A percentile compares a stretch with the other conserved stretches of the same genome.
Conservation (phyloP, 2,113 vertebrate species). For the Cebus imitator region DNA sequence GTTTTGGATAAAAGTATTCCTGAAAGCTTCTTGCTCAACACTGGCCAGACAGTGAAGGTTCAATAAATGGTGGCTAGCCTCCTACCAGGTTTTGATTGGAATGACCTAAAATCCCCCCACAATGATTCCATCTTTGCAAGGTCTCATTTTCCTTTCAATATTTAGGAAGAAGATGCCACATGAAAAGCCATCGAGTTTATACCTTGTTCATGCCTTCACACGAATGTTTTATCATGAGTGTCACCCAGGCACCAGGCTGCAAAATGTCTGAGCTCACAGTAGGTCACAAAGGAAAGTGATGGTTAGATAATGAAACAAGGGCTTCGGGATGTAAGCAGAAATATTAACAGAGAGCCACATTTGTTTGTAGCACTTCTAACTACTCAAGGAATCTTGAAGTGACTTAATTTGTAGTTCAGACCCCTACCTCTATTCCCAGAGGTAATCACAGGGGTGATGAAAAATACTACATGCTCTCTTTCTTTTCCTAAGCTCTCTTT, state of each 20-base stretch:
- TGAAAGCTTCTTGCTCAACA: neutral
- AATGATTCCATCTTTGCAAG: neutral
- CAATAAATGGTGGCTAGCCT: neutral
- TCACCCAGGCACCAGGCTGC: neutral
- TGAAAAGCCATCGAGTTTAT: neutral
- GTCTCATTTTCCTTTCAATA: neutral
- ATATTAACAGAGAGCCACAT: neutral
- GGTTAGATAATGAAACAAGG: neutral
- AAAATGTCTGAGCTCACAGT: neutral
- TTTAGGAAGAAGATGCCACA: neutral
- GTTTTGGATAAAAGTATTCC: neutral
- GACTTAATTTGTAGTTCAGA: slow-evolving; percentile 49
- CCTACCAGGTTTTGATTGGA: neutral
- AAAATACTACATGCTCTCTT: slow-evolving; percentile 51
- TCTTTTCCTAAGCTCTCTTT: slow-evolving; percentile 68
- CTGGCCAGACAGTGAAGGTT: neutral
- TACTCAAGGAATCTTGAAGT: slow-evolving; percentile 29
- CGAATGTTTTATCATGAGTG: neutral
- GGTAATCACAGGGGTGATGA: slow-evolving; percentile 60
- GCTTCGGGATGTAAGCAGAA: neutral
- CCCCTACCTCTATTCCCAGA: slow-evolving; percentile 55
- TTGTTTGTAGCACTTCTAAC: slow-evolving; percentile 7
- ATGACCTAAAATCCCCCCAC: neutral
- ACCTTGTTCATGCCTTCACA: neutral
- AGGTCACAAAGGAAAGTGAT: neutral